Conservation (phyloP, 2,888 invertebrate genomes). For the Lycocerus yunnanus region DNA sequence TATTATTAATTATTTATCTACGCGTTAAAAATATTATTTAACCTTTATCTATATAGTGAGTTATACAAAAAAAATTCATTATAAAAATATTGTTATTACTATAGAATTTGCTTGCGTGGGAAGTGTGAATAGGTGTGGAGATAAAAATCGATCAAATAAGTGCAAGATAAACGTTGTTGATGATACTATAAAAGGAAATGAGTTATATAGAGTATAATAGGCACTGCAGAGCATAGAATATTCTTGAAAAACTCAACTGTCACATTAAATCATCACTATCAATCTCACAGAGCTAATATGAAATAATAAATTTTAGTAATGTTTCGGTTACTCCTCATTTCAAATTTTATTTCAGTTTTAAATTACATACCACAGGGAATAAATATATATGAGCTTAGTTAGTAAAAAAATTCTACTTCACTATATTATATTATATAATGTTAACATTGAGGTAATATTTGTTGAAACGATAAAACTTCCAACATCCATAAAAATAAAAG, state of each 20-base stretch:
- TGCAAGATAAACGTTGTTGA: not conserved
- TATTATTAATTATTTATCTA: too few relatives aligned
- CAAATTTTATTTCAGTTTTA: not conserved
- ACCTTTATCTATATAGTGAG: not conserved
- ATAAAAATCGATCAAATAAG: not conserved
- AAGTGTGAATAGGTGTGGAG: not conserved
- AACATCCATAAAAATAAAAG: not conserved
- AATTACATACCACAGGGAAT: not conserved
- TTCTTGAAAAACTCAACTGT: not conserved
- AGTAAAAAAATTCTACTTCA: not conserved
- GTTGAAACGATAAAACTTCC: not conserved
- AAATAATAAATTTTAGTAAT: not conserved
- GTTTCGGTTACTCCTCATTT: not conserved
- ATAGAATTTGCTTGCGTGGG: not conserved
- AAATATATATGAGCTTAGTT: not conserved
- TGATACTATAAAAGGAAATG: not conserved
- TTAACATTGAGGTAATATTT: not conserved
- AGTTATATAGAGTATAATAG: not conserved
- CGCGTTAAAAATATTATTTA: not conserved
- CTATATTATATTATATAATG: not conserved
- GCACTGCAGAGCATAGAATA: not conserved
- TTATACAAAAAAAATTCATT: not conserved
- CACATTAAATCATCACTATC: not conserved
- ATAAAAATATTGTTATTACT: not conserved
- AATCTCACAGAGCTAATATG: not conserved